Base-by-base conservation (phyloP, 1,140 invertebrate species). In the Penaeus japonicus region DNA sequence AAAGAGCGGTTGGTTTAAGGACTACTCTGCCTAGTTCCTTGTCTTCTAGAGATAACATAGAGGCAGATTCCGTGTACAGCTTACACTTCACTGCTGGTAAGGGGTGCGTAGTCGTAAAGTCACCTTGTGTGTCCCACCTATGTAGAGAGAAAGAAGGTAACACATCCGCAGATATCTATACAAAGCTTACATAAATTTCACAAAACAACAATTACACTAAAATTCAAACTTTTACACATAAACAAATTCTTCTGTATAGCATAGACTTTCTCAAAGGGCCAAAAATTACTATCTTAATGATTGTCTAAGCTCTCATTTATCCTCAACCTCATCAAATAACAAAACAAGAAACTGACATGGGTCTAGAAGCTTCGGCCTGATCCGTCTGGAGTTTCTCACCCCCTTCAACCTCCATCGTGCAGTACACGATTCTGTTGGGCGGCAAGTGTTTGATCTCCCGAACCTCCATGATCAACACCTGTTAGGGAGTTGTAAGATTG, bases 361-460 rank as follows among this genome's bases (percentile, higher is more conserved):
- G 98, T 93, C 99, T 99, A 0, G 97, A 98, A 22, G 98, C 98
- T 94, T 99, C 98, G 2, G 98, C 98, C 93, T 99, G 98, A 94
- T 99, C 99, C 12, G 99, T 99, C 94, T 99, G 98, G 59, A 99
- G 93, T 93, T 99, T 99, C 92, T 99, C 98, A 62, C 98, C 97
- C 85, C 96, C 97, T 93, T 99, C 98, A 1, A 99, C 98, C 94
- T 99, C 99, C 99, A 99, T 99, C 32, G 98, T 99, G 93, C 99
- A 99, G 94, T 99, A 99, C 53, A 99, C 98, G 91, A 99, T 99
- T 92, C 98, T 95, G 94, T 98, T 99, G 22, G 98, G 96, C 90
- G 98, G 96, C 90, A 99, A 93, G 55, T 97, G 98, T 93, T 99
- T 99, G 65, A 99, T 94, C 89, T 98, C 98, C 93, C 99, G 98